Conservation (phyloP, 2,888 invertebrate species). For the Entomobrya multifasciata region DNA sequence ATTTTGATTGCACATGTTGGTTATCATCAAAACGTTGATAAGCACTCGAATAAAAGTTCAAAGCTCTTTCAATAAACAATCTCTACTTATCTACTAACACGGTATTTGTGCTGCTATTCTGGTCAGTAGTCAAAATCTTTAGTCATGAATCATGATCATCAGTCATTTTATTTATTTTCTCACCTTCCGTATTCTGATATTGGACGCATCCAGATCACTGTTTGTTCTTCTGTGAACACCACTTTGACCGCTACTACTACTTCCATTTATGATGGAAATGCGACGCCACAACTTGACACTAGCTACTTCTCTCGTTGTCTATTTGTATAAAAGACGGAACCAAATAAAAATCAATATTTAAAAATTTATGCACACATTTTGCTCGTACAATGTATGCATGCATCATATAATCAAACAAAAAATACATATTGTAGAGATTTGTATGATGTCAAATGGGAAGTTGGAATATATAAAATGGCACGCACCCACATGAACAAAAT, state of each 20-base stretch:
- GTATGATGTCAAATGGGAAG: too few relatives aligned
- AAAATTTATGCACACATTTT: background rate
- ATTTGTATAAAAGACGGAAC: background rate
- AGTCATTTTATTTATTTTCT: background rate
- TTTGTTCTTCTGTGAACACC: constrained; percentile 84
- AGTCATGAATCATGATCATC: background rate
- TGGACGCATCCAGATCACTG: constrained; percentile 92
- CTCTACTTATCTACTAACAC: too few relatives aligned
- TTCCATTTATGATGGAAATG: constrained; percentile 88
- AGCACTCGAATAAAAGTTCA: background rate
- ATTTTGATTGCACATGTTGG: background rate
- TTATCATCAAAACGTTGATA: background rate
- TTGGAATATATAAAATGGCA: too few relatives aligned
- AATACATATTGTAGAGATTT: too few relatives aligned
- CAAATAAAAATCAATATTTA: constrained; percentile 47
- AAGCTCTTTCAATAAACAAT: background rate
- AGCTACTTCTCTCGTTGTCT: constrained; percentile 79
- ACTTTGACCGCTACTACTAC: constrained; percentile 56
- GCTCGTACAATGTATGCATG: background rate
- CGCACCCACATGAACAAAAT: too few relatives aligned
- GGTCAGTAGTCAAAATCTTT: background rate
- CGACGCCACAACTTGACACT: constrained; percentile 90
- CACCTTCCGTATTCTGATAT: constrained; percentile 92
- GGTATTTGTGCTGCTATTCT: background rate
- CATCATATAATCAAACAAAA: too few relatives aligned